Evolutionary conservation across 2,797 vertebrate species (phyloP), one percentile per base, ranked within the genome.

Genomic region (Orientallactaga sibirica): DNA sequence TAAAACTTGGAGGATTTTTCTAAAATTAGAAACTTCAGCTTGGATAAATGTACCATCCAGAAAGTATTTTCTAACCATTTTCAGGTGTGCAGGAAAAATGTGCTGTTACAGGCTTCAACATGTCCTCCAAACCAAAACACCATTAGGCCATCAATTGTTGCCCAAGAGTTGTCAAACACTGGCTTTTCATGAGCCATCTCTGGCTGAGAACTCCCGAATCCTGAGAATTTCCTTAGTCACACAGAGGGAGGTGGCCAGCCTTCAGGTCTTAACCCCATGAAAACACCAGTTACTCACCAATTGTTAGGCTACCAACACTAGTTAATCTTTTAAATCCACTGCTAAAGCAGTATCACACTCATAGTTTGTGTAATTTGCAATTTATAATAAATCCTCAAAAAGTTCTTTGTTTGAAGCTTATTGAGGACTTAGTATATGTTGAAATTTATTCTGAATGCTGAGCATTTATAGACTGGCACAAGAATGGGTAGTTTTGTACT

Each of bases 61-160:
- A 55, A 85, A 33, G n/a, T 41, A 84, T 90, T 88, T 81, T 76
- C 68, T 93, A 70, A 16, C 14, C 66, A 25, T 88, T 91, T 92
- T 91, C 37, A 68, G n/a, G 11, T 5, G 48, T 29, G 48, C 48
- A 48, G 20, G 55, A 64, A 89, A 88, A 61, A 87, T 77, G 27
- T 58, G 52, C 18, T 70, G 20, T 55, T 33, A 86, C 5, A 48
- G 48, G 4, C 24, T 77, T 92, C 64, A 80, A 24, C 43, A 10
- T n/a, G 3, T 62, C 25, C 33, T 86, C 52, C 18, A 82, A 93
- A 27, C 43, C 48, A 74, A 85, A 84, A 75, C 74, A 77, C n/a
- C 67, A 58, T 68, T 82, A 58, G 84, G 33, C 66, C 93, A 86
- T 15, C 74, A 27, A 55, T 37, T 76, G 27, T 76, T 73, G 64